Base-by-base conservation (phyloP, 1,140 invertebrate genomes). In the Trichonephila clavata region DNA sequence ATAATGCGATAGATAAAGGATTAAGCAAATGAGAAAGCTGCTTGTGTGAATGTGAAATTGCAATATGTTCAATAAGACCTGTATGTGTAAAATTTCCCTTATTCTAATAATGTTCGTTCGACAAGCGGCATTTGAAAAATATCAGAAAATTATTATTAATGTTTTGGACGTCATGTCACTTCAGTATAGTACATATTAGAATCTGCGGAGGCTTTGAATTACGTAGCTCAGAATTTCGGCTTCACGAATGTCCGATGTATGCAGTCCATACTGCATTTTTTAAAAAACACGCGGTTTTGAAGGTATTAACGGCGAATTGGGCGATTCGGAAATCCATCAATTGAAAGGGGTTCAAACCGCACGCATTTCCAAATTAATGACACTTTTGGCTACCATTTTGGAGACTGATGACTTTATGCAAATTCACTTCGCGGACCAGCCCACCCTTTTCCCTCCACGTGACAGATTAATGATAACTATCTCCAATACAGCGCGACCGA, bases 391-490 rank as follows among this genome's bases (percentile, higher is more conserved):
- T 43, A 27, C 87, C 27, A 89, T 89, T 89, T 89, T 63, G 27
- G 21, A 71, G 71, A 89, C 60, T 89, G 87, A 89, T 89, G 87
- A 71, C 61, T 89, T 71, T 89, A 89, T 89, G 87, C 65, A 89
- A 71, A 89, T 89, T 89, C 65, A 43, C 86, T 87, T 87, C 39
- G 68, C 68, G 2, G 16, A 16, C 27, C 65, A 71, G 5, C 68
- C 68, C 86, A 21, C 86, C 39, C 39, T 14, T 87, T 57, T 4
- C 59, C 32, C 86, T 87, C 1, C 60, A 24, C 18, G 61, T 89
- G 87, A 89, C 87, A 89, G 87, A 89, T 89, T 89, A 71, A 89
- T 89, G 87, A 89, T 89, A 89, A 89, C 87, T 71, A 89, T 89
- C 87, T 89, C 87, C 87, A 77, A 89, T 89, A 89, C 87, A 39